Base-by-base conservation (phyloP, 2,888 invertebrate genomes). In the Mimachlamys varia region DNA sequence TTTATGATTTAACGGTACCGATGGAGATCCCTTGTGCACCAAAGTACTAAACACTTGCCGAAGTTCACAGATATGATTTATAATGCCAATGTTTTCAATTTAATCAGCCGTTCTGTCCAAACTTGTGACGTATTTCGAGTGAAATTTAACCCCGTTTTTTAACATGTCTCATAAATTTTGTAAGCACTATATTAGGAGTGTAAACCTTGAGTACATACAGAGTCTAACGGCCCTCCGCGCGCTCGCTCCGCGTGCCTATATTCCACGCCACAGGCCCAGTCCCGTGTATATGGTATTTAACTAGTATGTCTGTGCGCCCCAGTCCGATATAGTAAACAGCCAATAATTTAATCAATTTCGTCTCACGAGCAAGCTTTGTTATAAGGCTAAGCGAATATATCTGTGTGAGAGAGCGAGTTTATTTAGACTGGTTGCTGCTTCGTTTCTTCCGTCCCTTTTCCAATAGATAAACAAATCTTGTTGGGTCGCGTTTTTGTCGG, bases 351-450 rank as follows among this genome's bases (percentile, higher is more conserved):
- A 76, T 76, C 76, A 76, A 76, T 76, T 76, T 76, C 33, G 76
- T 76, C 76, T 76, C 76, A 22, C 27, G 76, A 76, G 76, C 76
- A 76, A 76, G 76, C 76, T 33, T 76, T 76, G 76, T 76, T 76
- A 76, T 33, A 33, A 33, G 76, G 76, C 76, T 76, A 76, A 33
- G 76, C 76, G 19, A 76, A 27, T 76, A 33, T 76, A 33, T 33
- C 27, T 76, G 76, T 12, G 33, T 12, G 44, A 44, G 44, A 5
- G 44, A 44, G 53, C 12, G 7, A 76, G 76, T 76, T 0, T 76
- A 76, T 76, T 33, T 19, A 76, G 7, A 76, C 76, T 7, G 33
- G 76, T 76, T 33, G 76, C 27, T 13, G 33, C 33, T 22, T 22
- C 33, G 33, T 76, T 76, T 76, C 76, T 76, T 76, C 76, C 33